Percentiles rank a stretch among this genome's conserved stretches.
Conservation (phyloP, 2,113 vertebrate species). For the Cinclus mexicanus region DNA sequence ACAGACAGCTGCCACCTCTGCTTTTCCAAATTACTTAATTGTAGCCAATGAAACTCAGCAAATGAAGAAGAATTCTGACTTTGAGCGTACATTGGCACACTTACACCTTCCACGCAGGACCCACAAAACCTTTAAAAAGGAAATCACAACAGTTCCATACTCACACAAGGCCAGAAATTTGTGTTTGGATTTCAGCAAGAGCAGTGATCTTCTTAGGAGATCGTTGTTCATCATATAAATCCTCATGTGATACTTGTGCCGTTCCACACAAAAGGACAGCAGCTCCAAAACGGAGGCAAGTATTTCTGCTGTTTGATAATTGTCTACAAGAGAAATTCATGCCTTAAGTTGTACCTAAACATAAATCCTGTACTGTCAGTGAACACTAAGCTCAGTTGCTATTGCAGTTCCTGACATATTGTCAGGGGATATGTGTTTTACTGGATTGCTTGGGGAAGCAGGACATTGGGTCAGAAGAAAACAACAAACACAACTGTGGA, state of each 20-base stretch:
- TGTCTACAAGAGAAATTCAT: constrained; percentile 77
- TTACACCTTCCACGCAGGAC: not conserved
- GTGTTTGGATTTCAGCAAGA: constrained; percentile 96
- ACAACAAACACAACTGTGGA: not conserved
- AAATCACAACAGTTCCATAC: constrained; percentile 59
- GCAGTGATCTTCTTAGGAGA: constrained; percentile 88
- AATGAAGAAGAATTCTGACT: not conserved
- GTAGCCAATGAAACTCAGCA: not conserved
- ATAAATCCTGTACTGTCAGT: rapidly evolving
- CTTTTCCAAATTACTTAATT: not conserved
- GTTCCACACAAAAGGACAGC: constrained; percentile 93
- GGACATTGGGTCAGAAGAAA: not conserved
- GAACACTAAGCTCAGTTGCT: not conserved
- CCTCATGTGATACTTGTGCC: constrained; percentile 94
- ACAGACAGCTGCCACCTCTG: not conserved
- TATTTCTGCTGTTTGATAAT: constrained; percentile 93
- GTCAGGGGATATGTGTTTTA: not conserved
- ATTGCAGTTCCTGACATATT: not conserved
- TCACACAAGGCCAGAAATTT: constrained; percentile 96
- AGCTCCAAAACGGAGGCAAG: constrained; percentile 93
- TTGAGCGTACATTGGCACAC: not conserved
- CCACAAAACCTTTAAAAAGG: not conserved
- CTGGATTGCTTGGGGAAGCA: not conserved
- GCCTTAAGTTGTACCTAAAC: not conserved
- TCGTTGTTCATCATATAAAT: constrained; percentile 95